Conservation (phyloP, 2,888 invertebrate genomes). For the Crocallis elinguaria region DNA sequence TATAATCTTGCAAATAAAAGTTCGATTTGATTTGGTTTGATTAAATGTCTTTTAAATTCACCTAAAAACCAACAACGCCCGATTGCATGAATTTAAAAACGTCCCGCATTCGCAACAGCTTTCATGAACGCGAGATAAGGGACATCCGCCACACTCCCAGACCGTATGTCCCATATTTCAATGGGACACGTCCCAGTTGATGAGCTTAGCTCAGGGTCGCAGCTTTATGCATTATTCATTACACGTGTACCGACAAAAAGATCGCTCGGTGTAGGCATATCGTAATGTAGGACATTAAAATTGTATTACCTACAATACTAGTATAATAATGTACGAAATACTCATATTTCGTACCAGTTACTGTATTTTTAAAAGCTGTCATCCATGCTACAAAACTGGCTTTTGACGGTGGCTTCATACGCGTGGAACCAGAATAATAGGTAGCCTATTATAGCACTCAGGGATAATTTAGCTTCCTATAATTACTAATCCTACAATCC, state of each 20-base stretch:
- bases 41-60: no score
- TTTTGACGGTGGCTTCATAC: no score
- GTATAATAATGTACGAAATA: not conserved
- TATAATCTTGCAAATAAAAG: no score
- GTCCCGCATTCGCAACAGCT: conserved; percentile 3
- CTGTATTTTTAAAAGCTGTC: no score
- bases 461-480: no score
- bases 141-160: not conserved
- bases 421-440: no score
- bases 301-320: conserved; percentile 13
- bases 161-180: conserved; percentile 38
- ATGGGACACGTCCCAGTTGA: conserved; percentile 52
- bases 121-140: no score
- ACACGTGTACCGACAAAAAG: conserved; percentile 39
- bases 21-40: no score
- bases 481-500: no score
- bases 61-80: no score
- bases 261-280: conserved; percentile 30
- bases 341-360: not conserved
- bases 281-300: conserved; percentile 35
- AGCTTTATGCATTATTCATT: conserved; percentile 56
- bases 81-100: not conserved
- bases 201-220: conserved; percentile 45
- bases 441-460: not conserved
- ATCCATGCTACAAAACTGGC: no score